Base-by-base conservation (phyloP, 2,888 invertebrate species). In the Trachelus iudaicus region DNA sequence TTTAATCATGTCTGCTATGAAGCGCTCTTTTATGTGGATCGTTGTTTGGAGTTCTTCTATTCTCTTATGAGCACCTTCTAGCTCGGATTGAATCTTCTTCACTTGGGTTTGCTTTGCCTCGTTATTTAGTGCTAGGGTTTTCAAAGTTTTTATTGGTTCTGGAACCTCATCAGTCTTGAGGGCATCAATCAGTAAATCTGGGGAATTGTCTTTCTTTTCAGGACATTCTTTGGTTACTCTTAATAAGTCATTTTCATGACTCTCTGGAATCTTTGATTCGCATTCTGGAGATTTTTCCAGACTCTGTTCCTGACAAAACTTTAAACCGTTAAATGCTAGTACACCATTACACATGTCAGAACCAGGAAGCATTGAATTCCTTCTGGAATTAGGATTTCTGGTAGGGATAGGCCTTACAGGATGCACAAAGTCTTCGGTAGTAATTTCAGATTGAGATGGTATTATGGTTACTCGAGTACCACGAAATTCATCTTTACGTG, bases 11-110 rank as follows among this genome's bases (percentile, higher is more conserved):
- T 96, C 96, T 85, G 94, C 94, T 82, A 96, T 95, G 74, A 96
- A 93, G 85, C 95, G 95, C 89, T 96, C 95, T 90, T 96, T 96
- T 34, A 95, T 93, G 86, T 94, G 94, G 85, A 96, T 95, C 0
- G 94, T 94, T 76, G 93, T 92, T 80, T 94, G 93, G 34, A 96
- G 91, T 90, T 96, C 96, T 83, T 94, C 94, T 4, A 96, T 93
- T 88, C 96, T 95, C 81, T 94, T 93, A 85, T 95, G 94, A 69
- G 94, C 94, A 31, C 94, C 93, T 79, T 94, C 94, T 75, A 96
- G 94, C 89, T 95, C 95, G 81, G 90, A 88, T 73, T 91, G 89
- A 77, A 92, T 90, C 82, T 92, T 90, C 15, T 90, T 90, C 2
- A 92, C 89, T 79, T 91, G 88, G 30, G 89, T 89, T 80, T 91